Evolutionary conservation across 2,797 vertebrate genomes (phyloP).

Genomic region (Sebastolobus alascanus): DNA sequence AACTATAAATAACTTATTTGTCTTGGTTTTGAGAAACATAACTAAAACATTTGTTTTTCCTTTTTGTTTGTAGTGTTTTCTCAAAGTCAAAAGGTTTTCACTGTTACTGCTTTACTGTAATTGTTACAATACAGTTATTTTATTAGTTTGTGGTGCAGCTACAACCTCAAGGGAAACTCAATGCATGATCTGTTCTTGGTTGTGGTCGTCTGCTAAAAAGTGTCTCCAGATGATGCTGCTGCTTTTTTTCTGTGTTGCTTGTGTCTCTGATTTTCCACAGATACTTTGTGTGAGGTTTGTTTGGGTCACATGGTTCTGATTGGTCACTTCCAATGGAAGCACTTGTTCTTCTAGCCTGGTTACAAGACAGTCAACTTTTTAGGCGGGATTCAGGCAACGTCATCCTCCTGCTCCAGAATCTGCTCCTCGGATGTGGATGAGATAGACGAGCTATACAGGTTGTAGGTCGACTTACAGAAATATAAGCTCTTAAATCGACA

Average conservation of each 20-base stretch:
- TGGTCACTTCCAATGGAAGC: not conserved
- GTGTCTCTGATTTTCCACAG: not conserved
- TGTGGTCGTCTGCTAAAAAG: constrained; percentile 41
- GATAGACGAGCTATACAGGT: not conserved
- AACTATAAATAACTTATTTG: not conserved
- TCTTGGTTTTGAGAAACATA: constrained; percentile 2
- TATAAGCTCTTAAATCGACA: not conserved
- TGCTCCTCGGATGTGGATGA: not conserved
- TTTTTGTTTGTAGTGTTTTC: not conserved
- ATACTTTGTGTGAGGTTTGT: not conserved
- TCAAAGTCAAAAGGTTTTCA: constrained; percentile 7
- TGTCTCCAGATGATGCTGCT: constrained; percentile 39
- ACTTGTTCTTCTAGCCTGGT: not conserved
- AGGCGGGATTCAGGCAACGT: not conserved
- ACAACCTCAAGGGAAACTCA: constrained; percentile 36
- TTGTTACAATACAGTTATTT: constrained; percentile 27
- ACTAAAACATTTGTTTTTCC: constrained; percentile 20
- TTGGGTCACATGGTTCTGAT: constrained; percentile 10
- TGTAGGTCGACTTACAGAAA: not conserved
- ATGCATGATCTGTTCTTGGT: constrained; percentile 28
- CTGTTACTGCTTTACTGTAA: constrained; percentile 1
- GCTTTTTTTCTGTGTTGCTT: not conserved
- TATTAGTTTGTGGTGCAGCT: constrained; percentile 38
- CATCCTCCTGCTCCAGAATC: not conserved
- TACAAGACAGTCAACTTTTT: not conserved